These are phyloP conservation scores for Xyrichtys novacula DNA, from an alignment of 2,797 vertebrate genomes.

Conservation along the genomic window DNA sequence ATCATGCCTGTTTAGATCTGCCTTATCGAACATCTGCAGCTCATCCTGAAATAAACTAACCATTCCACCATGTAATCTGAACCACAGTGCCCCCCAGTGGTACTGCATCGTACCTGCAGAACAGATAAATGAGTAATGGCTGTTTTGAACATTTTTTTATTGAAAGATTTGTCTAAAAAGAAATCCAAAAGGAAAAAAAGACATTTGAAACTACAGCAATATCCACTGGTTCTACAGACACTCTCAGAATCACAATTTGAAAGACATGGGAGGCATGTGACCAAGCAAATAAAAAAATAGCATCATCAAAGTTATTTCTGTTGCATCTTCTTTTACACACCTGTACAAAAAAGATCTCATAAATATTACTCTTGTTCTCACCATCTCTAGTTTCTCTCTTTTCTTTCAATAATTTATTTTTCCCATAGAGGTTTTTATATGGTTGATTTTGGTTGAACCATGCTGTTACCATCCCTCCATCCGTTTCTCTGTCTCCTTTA, in stretches of 20 bases:
- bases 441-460: conserved; percentile 77
- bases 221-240: conserved; percentile 99
- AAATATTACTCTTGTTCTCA: conserved; percentile 82
- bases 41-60: too few relatives aligned
- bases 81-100: conserved; percentile 63
- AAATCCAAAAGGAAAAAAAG: conserved; percentile 86
- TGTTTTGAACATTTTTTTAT: conserved; percentile 83
- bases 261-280: conserved; percentile 86
- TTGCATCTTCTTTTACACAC: conserved; percentile 85
- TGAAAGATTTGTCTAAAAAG: conserved; percentile 99
- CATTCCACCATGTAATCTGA: neutral
- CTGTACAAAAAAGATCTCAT: conserved; percentile 86
- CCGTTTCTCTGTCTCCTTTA: conserved; percentile 15
- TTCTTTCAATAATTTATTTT: conserved; percentile 77
- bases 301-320: conserved; percentile 83
- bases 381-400: conserved; percentile 36
- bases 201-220: conserved; percentile 95
- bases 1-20: too few relatives aligned
- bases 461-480: conserved; percentile 43
- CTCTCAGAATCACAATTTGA: conserved; percentile 87
- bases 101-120: neutral
- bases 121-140: conserved; percentile 10
- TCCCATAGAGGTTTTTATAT: conserved; percentile 78
- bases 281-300: conserved; percentile 87
- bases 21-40: too few relatives aligned